phyloP scores from a whole-genome alignment of 2,888 invertebrate genomes.

The Gastracanthus pulcherrimus region DNA sequence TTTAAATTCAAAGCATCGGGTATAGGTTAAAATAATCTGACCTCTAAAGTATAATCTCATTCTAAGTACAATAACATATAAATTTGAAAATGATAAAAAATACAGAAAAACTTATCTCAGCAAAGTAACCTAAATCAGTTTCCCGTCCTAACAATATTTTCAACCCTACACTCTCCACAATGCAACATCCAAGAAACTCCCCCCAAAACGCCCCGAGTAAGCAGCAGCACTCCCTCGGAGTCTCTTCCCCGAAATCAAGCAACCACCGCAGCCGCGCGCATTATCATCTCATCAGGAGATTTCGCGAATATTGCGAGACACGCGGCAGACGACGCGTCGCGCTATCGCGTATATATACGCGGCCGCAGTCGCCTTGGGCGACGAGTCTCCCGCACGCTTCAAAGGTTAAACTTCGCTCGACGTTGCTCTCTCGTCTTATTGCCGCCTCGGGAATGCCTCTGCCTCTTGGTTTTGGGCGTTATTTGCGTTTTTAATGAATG shows the following conservation, averaged over 20 bases:
- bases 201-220: not conserved
- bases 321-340: not conserved
- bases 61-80: too few relatives aligned
- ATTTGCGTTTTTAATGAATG: not conserved
- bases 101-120: not conserved
- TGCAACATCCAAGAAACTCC: not conserved
- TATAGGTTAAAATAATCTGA: too few relatives aligned
- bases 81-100: too few relatives aligned
- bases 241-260: constrained; percentile 2
- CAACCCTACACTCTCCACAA: too few relatives aligned
- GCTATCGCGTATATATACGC: not conserved
- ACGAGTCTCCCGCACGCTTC: constrained; percentile 13
- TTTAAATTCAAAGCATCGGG: too few relatives aligned
- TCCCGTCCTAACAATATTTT: too few relatives aligned
- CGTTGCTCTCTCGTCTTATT: constrained; percentile 31
- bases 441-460: constrained; percentile 26
- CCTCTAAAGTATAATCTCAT: too few relatives aligned
- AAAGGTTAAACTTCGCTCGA: constrained; percentile 48
- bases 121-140: not conserved
- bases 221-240: not conserved
- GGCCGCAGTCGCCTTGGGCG: not conserved
- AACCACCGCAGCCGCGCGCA: not conserved
- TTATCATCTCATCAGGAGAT: constrained; percentile 49
- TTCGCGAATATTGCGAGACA: constrained; percentile 35
- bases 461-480: not conserved